Conservation (phyloP, 2,888 invertebrate genomes). For the Pedicia rivosa region DNA sequence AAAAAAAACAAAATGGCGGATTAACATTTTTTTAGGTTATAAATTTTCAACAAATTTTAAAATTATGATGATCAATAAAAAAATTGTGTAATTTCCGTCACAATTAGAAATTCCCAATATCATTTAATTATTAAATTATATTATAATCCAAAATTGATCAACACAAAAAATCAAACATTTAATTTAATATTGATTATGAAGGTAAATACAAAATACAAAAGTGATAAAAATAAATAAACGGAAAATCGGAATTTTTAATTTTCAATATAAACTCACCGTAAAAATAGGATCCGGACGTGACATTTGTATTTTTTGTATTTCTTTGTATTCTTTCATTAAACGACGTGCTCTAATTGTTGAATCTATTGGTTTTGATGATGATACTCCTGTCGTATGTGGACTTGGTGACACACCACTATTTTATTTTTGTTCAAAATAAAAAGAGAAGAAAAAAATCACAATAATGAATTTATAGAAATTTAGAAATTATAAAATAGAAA, state of each 20-base stretch:
- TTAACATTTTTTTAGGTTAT: no score
- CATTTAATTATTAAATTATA: no score
- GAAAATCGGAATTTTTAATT: background rate
- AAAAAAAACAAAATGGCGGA: no score
- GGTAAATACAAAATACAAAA: background rate
- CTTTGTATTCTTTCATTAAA: slow-evolving; percentile 73
- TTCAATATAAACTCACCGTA: slow-evolving; percentile 34
- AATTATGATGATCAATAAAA: no score
- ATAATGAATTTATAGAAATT: background rate
- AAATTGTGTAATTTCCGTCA: no score
- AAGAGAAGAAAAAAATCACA: slow-evolving; percentile 7
- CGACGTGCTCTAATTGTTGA: slow-evolving; percentile 56
- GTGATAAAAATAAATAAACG: background rate
- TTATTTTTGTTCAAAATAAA: no score
- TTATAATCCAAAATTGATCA: no score
- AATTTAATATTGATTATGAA: background rate
- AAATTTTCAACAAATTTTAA: no score
- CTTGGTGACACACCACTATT: slow-evolving; percentile 27
- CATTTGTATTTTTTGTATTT: slow-evolving; percentile 58
- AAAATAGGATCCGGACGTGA: slow-evolving; percentile 56
- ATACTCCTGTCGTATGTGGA: slow-evolving; percentile 33
- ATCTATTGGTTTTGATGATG: slow-evolving; percentile 37
- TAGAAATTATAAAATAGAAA: no score
- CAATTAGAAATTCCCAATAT: no score
- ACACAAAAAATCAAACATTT: no score